These are phyloP conservation scores for Cherax quadricarinatus DNA, from an alignment of 1,140 invertebrate species.

Conservation along the genomic window DNA sequence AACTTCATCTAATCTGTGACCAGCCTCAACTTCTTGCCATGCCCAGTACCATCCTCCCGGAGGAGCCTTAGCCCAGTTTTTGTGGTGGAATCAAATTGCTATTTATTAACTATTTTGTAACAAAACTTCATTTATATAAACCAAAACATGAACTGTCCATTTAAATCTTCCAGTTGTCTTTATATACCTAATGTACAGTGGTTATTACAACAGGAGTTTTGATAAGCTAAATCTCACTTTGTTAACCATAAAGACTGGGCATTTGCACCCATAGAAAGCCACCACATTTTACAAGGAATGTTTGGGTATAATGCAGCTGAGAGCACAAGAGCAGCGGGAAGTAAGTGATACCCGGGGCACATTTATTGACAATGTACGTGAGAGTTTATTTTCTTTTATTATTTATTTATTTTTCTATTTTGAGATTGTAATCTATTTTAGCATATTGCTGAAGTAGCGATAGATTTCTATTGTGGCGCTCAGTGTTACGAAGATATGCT, in stretches of 20 bases:
- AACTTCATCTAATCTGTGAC: constrained; percentile 61
- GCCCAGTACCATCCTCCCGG: constrained; percentile 58
- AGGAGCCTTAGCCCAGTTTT: constrained; percentile 54
- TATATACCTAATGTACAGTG: constrained; percentile 49
- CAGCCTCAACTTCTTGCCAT: constrained; percentile 32
- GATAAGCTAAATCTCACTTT: neutral
- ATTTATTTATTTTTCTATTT: constrained; percentile 33
- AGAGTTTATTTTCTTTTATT: constrained; percentile 31
- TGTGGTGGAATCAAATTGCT: constrained; percentile 63
- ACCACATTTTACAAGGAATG: constrained; percentile 11
- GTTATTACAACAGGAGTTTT: constrained; percentile 26
- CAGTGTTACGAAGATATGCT: neutral
- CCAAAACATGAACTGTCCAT: constrained; percentile 49
- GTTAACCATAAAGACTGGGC: constrained; percentile 25
- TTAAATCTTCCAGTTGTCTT: constrained; percentile 64
- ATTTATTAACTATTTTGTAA: constrained; percentile 61
- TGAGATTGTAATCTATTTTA: constrained; percentile 36
- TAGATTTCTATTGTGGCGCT: constrained; percentile 13
- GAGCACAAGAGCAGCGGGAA: constrained; percentile 29
- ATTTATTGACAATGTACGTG: neutral
- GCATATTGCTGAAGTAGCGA: constrained; percentile 35
- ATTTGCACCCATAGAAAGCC: constrained; percentile 27
- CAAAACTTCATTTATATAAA: constrained; percentile 44
- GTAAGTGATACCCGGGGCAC: constrained; percentile 9
- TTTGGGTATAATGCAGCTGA: constrained; percentile 4